Conservation (phyloP, 2,888 invertebrate species). For the Zhuqinia jingwanae region DNA sequence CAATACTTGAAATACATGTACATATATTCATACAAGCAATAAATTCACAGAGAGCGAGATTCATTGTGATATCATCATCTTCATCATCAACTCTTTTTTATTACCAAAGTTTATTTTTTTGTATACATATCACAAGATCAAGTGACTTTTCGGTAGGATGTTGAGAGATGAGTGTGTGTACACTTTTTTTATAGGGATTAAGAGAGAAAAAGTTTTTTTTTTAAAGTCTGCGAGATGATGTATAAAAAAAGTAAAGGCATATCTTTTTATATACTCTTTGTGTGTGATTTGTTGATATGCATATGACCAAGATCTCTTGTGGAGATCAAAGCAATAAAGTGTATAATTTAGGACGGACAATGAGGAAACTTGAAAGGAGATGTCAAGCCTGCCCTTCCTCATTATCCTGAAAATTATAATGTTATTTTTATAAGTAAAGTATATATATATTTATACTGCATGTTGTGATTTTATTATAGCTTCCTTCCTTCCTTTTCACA, state of each 20-base stretch:
- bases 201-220: not conserved
- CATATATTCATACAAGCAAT: conserved; percentile 1
- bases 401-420: conserved; percentile 72
- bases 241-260: too few relatives aligned
- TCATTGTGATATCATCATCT: conserved; percentile 63
- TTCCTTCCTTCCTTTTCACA: conserved; percentile 20
- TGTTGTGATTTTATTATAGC: conserved; percentile 8
- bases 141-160: conserved; percentile 43
- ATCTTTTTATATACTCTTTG: too few relatives aligned
- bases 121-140: conserved; percentile 44
- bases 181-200: not conserved
- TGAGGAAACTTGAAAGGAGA: conserved; percentile 51
- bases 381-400: conserved; percentile 59
- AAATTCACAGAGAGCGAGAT: conserved; percentile 22
- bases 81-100: conserved; percentile 55
- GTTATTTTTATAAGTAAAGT: conserved; percentile 14
- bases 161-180: too few relatives aligned
- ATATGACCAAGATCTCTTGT: conserved; percentile 33
- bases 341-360: conserved; percentile 59
- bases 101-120: conserved; percentile 47
- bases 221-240: too few relatives aligned
- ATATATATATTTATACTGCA: not conserved
- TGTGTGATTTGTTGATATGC: not conserved
- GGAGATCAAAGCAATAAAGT: conserved; percentile 60
- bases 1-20: not conserved